Evolutionary conservation across 2,113 vertebrate species (phyloP).

Genomic region (Sorex araneus): DNA sequence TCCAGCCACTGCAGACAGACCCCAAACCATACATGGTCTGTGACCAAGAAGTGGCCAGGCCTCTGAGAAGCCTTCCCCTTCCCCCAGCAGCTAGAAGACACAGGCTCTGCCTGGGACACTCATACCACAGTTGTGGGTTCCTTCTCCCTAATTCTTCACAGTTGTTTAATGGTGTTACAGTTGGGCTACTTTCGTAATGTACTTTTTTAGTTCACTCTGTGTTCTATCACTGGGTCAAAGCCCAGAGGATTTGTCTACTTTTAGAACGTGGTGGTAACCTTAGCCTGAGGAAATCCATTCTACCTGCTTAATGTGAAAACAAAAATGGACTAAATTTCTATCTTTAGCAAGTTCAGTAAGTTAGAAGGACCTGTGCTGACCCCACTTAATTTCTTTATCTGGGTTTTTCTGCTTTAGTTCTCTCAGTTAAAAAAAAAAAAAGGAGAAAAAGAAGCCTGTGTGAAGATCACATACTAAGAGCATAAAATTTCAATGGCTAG

Average conservation of each 20-base stretch:
- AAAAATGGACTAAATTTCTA: neutral
- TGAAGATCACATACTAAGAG: too few species aligned
- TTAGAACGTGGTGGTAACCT: neutral
- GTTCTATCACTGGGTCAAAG: conserved; percentile 5
- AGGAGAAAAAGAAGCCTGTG: neutral
- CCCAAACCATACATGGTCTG: too few species aligned
- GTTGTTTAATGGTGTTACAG: neutral
- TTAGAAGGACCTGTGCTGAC: neutral
- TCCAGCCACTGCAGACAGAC: too few species aligned
- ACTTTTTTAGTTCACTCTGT: neutral
- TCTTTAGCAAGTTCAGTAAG: neutral
- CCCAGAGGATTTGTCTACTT: neutral
- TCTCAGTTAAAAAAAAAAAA: neutral
- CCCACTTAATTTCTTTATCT: neutral
- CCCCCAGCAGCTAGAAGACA: too few species aligned
- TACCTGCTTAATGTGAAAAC: neutral
- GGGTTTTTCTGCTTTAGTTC: neutral
- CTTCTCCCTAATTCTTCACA: neutral
- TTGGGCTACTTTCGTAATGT: neutral
- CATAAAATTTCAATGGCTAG: neutral
- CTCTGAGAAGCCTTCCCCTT: too few species aligned
- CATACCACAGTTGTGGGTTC: too few species aligned
- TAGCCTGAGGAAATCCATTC: neutral
- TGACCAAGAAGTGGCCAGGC: too few species aligned
- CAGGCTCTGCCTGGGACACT: too few species aligned